phyloP scores from a whole-genome alignment of 2,797 vertebrate genomes.

The Danio choprae region DNA sequence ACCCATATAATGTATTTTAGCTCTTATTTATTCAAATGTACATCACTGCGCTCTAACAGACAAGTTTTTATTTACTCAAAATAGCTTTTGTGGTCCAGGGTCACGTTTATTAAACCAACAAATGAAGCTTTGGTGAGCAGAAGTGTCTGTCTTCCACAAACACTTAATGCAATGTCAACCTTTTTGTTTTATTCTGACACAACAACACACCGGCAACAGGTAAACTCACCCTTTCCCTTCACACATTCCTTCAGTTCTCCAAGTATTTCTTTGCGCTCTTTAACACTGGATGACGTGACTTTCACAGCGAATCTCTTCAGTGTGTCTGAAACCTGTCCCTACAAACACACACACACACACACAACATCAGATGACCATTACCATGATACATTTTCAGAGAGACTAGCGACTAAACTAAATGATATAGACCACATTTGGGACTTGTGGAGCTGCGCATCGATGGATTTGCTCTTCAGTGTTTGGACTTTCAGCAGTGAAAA shows the following conservation, averaged over 20 bases:
- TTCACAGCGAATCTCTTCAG: slow-evolving; percentile 94
- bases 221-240: slow-evolving; percentile 85
- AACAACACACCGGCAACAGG: background rate
- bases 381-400: background rate
- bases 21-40: no score
- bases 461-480: no score
- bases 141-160: background rate
- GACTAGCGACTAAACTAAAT: background rate
- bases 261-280: slow-evolving; percentile 90
- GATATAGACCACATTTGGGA: no score
- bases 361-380: background rate
- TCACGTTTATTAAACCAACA: background rate
- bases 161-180: no score
- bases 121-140: background rate
- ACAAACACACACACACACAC: background rate
- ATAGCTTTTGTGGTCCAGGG: no score
- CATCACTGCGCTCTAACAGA: no score
- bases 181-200: no score
- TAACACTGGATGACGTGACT: slow-evolving; percentile 94
- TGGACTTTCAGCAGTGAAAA: no score
- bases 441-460: no score
- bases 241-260: slow-evolving; percentile 87
- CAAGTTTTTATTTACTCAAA: no score
- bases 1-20: no score
- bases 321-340: slow-evolving; percentile 88